Percentiles rank a stretch among this genome's conserved stretches.
Evolutionary conservation across 2,797 vertebrate genomes (phyloP).

Genomic region (Moxostoma hubbsi): DNA sequence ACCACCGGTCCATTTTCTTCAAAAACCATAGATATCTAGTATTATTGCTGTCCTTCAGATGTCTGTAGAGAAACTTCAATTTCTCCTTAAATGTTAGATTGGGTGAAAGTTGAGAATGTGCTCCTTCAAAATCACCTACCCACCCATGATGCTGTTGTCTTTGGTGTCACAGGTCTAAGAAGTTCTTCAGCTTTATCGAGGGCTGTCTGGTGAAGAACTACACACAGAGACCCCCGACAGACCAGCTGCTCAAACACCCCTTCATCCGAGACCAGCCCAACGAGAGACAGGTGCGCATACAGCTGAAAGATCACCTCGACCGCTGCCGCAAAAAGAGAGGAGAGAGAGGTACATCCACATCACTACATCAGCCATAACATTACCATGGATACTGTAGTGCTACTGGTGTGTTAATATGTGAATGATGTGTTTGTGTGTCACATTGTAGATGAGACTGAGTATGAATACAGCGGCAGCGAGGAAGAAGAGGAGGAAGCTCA

Average conservation of each 20-base stretch:
- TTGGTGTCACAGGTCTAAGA: conserved; percentile 87
- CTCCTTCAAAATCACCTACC: not conserved
- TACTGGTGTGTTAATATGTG: not conserved
- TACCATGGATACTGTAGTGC: not conserved
- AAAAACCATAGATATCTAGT: no score
- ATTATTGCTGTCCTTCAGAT: no score
- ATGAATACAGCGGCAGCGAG: conserved; percentile 98
- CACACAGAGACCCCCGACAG: conserved; percentile 93
- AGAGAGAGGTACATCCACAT: conserved; percentile 86
- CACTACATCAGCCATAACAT: not conserved
- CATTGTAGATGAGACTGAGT: conserved; percentile 92
- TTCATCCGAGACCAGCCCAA: conserved; percentile 99
- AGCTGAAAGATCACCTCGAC: conserved; percentile 99
- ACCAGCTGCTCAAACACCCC: conserved; percentile 95
- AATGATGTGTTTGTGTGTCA: not conserved
- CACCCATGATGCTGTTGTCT: not conserved
- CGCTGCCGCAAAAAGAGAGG: conserved; percentile 98
- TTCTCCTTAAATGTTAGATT: no score
- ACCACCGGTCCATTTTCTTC: no score
- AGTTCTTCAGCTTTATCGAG: conserved; percentile 99
- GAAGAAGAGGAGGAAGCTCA: conserved; percentile 97
- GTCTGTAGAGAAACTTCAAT: no score
- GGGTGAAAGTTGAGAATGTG: no score
- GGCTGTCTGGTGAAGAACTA: conserved; percentile 99
- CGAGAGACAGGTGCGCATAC: conserved; percentile 97